A percentile compares a stretch with the other conserved stretches of the same genome.
These are phyloP conservation scores for Rhopalosiphum maidis DNA, from an alignment of 1,140 invertebrate genomes.

Conservation along the genomic window DNA sequence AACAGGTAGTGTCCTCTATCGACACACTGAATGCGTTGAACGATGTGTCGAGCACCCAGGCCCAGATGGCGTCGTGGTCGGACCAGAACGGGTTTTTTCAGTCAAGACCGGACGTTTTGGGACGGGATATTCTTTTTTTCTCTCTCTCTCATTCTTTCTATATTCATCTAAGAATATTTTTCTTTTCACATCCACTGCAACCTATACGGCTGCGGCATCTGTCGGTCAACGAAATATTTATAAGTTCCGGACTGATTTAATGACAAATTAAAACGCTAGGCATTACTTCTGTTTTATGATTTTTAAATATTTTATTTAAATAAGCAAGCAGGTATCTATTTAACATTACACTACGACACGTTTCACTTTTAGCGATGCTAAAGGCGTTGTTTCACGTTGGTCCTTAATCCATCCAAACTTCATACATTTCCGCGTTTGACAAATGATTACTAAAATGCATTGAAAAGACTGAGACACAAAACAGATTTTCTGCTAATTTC, in stretches of 20 bases:
- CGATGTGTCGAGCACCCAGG: neutral
- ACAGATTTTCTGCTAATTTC: neutral
- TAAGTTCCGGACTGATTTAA: neutral
- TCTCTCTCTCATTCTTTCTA: neutral
- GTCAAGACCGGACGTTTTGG: neutral
- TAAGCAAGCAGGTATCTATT: neutral
- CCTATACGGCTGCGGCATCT: constrained; percentile 41
- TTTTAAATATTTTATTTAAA: neutral
- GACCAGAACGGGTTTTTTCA: neutral
- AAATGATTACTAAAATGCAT: neutral
- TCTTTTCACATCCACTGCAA: neutral
- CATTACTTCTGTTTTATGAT: neutral
- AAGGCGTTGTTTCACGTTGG: neutral
- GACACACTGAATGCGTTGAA: neutral
- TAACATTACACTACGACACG: neutral
- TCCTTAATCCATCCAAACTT: neutral
- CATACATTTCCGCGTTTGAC: neutral
- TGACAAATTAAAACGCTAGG: constrained; percentile 44
- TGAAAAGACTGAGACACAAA: neutral
- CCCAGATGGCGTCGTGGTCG: constrained; percentile 23
- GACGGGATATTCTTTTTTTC: neutral
- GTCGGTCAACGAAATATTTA: neutral
- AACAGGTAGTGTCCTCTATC: constrained; percentile 39
- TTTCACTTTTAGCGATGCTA: neutral
- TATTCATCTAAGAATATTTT: neutral